Base-by-base conservation (phyloP, 2,113 vertebrate species). In the Misgurnus mizolepis region DNA sequence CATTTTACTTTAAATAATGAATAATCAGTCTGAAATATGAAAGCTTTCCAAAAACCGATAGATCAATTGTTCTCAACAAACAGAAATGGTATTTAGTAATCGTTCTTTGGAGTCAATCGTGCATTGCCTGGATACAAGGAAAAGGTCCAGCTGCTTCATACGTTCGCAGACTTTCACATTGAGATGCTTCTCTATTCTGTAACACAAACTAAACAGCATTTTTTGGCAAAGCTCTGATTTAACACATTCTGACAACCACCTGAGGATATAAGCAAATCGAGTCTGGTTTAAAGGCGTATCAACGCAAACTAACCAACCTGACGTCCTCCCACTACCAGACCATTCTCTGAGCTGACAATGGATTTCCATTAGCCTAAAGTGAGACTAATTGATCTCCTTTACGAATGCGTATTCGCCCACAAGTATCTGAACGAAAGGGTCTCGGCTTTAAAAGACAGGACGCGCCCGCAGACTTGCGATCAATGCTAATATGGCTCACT, bases 361-460 rank as follows among this genome's bases (percentile, higher is more conserved):
- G 79, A 77, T 80, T 76, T 83, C 72, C 56, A 82, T 80, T 77
- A 80, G 75, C 81, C 66, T 41, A 10, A 9, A 64, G 65, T 14
- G 79, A 72, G 62, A 82, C 75, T 83, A 81, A 82, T 81, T 78
- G 62, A 78, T 60, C 67, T 79, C 49, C 64, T 60, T 71, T 39
- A 78, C 69, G 69, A 80, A 69, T 58, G 39, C 17, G 17, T 73
- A 62, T 72, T 34, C 41, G 11, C 22, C 71, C 53, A 72, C 69
- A 47, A 41, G 66, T 66, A 41, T 67, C n/a, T 74, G 60, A 74
- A 79, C 78, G 55, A 61, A 69, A 61, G 67, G 65, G 45, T 79
- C 70, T 70, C 40, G 4, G 53, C 41, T 45, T 47, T 72, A 17
- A 70, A 85, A 58, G 53, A 49, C 15, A 77, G 75, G 60, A 77